Base-by-base conservation (phyloP, 2,888 invertebrate species). In the Acleris laterana region DNA sequence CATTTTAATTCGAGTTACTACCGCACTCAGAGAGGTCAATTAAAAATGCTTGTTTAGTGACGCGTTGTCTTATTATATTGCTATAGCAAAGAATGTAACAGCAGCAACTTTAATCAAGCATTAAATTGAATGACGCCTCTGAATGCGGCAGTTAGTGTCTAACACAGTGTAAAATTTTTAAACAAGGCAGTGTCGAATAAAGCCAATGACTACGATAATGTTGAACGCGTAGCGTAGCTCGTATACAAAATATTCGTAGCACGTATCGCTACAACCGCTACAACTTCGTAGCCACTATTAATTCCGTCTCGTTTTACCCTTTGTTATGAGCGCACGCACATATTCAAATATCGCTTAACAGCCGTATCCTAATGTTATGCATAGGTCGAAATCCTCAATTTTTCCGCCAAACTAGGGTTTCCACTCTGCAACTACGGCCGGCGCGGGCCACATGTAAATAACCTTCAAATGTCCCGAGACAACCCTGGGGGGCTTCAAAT, bases 311-410 rank as follows among this genome's bases (percentile, higher is more conserved):
- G 11, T 38, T 11, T 38, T 38, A 38, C 38, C 13, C 49, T 17
- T 5, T 11, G n/a, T 19, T 48, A 48, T 38, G 17, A 17, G n/a
- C 25, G n/a, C 22, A 57, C 62, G 42, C 42, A 46, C 28, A 62
- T 22, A 53, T 46, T 62, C 51, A 16, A 58, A 52, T 32, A 52
- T 46, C 20, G 25, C 17, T 28, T 7, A 48, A 62, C 55, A 7
- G n/a, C 55, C 58, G 9, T 19, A 57, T 46, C 48, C 48, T 38
- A 58, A 58, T 63, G 52, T 59, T 59, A 64, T 55, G 59, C 64
- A 64, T 59, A 42, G 64, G 42, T 52, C 59, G 25, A 59, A 64
- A 64, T 64, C 64, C 59, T 53, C 64, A 55, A 52, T 60, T 60
- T 64, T 64, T 60, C 53, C 53, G 28, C 20, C 19, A 48, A 16